Conservation (phyloP, 2,888 invertebrate genomes). For the Anthophora plumipes region DNA sequence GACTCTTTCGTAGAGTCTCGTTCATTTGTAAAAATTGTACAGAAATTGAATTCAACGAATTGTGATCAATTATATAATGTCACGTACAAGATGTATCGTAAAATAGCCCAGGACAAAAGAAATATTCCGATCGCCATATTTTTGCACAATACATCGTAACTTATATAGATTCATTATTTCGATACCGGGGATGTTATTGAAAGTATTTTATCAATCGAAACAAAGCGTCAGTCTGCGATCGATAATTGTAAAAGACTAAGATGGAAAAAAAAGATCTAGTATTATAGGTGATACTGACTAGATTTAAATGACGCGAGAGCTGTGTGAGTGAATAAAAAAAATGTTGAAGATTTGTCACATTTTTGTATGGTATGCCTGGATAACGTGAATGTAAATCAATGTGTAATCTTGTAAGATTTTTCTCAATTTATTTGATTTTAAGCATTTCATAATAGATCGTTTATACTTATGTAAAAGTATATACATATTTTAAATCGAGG, state of each 20-base stretch:
- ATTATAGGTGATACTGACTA: slow-evolving; percentile 45
- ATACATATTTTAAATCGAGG: slow-evolving; percentile 58
- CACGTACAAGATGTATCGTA: neutral
- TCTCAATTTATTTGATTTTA: slow-evolving; percentile 65
- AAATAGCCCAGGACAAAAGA: slow-evolving; percentile 1
- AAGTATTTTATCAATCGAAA: slow-evolving; percentile 15
- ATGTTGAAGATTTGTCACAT: slow-evolving; percentile 33
- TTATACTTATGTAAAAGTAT: slow-evolving; percentile 60
- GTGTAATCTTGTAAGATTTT: slow-evolving; percentile 45
- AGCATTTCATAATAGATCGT: slow-evolving; percentile 50
- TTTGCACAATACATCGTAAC: slow-evolving; percentile 8
- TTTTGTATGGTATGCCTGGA: slow-evolving; percentile 22
- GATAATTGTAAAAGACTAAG: slow-evolving; percentile 45
- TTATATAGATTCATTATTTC: slow-evolving; percentile 31
- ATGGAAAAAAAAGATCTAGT: slow-evolving; percentile 51
- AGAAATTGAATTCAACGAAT: slow-evolving; percentile 11
- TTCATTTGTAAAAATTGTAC: slow-evolving; percentile 43
- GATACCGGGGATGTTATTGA: neutral
- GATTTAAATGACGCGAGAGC: slow-evolving; percentile 39
- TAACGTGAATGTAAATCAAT: slow-evolving; percentile 3
- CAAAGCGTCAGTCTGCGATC: neutral
- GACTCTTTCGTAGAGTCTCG: neutral
- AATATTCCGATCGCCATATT: neutral
- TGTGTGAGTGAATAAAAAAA: slow-evolving; percentile 42
- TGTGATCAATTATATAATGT: slow-evolving; percentile 2